Evolutionary conservation across 2,797 vertebrate genomes (phyloP), one percentile per base, ranked within the genome.

Genomic region (Rhinella marina): DNA sequence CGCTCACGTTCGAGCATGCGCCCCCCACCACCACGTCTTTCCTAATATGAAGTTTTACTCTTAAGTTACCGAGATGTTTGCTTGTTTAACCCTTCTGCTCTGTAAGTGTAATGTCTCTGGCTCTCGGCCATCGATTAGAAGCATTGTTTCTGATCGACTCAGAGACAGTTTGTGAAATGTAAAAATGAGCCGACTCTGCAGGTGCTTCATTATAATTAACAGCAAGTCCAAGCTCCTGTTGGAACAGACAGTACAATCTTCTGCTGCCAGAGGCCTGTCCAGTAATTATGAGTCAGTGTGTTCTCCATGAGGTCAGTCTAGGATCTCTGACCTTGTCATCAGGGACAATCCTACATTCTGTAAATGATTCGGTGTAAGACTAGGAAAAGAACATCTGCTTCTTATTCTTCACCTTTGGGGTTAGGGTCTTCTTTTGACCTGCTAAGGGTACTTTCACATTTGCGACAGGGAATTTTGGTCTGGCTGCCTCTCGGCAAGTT

Each of bases 51-150:
- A 61, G 4, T 76, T 77, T 61, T 25, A 10, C 25, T 52, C 10
- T 57, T 50, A 48, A 54, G 52, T 81, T 52, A 57, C 23, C n/a
- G 10, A 17, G 25, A 27, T 59, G 14, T 13, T 61, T 68, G 11
- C 21, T n/a, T 52, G 4, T 79, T 79, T 76, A 77, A 82, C 86
- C 86, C 80, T 70, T 75, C 56, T 54, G 56, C 16, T n/a, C 29
- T 56, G 7, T 19, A 48, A 13, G 21, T 5, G 5, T 41, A 0
- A 50, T 32, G 76, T 56, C 52, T 57, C 2, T 25, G 52, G 16
- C 50, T 76, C 13, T 17, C 64, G 21, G 0, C 17, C 23, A 27
- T n/a, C 9, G 23, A n/a, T 56, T 83, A 17, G 29, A 2, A 72
- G 29, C 7, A 72, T 41, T 3, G 50, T 75, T 75, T 75, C 7